These are phyloP conservation scores for Megathymus violae DNA, from an alignment of 1,140 invertebrate species.

Conservation along the genomic window DNA sequence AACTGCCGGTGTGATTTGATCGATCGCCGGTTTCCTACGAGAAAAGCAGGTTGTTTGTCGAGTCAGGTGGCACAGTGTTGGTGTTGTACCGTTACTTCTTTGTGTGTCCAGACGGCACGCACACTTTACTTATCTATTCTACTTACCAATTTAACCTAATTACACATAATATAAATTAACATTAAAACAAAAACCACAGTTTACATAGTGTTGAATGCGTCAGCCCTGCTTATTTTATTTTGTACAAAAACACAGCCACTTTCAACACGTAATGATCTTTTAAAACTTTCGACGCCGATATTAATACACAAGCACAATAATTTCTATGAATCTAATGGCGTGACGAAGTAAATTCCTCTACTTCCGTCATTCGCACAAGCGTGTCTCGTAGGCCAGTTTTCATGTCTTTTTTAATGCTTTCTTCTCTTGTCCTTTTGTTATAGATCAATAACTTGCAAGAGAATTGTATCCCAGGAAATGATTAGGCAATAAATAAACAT, in stretches of 20 bases:
- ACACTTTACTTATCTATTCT: conserved; percentile 40
- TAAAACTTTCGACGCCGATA: not conserved
- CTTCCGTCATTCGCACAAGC: not conserved
- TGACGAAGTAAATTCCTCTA: not conserved
- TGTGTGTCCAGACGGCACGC: conserved; percentile 60
- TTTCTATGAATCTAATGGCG: not conserved
- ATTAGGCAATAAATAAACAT: too few relatives aligned
- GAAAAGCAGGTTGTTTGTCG: conserved; percentile 77
- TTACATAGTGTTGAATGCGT: not conserved
- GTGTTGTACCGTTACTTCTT: conserved; percentile 69
- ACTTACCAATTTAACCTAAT: not conserved
- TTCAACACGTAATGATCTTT: not conserved
- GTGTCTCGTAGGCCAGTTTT: too few relatives aligned
- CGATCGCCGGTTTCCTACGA: conserved; percentile 78
- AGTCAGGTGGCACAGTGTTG: conserved; percentile 71
- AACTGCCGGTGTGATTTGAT: conserved; percentile 77
- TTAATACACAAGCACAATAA: not conserved
- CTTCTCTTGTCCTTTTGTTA: too few relatives aligned
- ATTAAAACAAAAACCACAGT: not conserved
- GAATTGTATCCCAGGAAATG: too few relatives aligned
- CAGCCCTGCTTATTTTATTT: not conserved
- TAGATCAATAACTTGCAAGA: too few relatives aligned
- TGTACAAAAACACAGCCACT: not conserved
- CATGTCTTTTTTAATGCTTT: too few relatives aligned
- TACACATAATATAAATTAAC: not conserved